Conservation (phyloP, 1,140 invertebrate species). For the Ceratina japonica region DNA sequence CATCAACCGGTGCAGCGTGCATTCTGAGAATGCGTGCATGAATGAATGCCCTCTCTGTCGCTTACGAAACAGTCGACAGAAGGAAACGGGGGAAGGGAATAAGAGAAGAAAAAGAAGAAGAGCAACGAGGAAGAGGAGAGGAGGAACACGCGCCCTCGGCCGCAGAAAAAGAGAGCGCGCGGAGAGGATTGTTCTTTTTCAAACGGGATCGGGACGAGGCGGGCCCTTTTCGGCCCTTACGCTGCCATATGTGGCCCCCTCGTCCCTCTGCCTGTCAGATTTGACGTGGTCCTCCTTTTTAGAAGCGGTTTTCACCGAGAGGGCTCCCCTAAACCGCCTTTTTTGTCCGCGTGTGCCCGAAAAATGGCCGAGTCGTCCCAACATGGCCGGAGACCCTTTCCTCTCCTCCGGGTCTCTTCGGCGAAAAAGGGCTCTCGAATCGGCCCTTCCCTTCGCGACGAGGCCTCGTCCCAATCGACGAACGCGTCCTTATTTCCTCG, state of each 20-base stretch:
- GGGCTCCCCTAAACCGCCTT: conserved; percentile 59
- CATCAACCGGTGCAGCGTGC: conserved; percentile 36
- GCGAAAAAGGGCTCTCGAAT: conserved; percentile 40
- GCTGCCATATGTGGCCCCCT: conserved; percentile 58
- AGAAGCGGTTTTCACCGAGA: conserved; percentile 65
- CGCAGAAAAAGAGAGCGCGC: conserved; percentile 9
- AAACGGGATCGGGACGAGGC: conserved; percentile 55
- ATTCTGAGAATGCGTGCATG: conserved; percentile 74
- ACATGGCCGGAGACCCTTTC: conserved; percentile 59
- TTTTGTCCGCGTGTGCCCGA: conserved; percentile 56
- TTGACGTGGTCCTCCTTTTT: conserved; percentile 64
- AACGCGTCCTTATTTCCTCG: conserved; percentile 36
- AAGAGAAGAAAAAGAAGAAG: conserved; percentile 6
- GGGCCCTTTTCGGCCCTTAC: conserved; percentile 57
- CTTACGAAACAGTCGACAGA: conserved; percentile 35
- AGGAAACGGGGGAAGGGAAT: conserved; percentile 20
- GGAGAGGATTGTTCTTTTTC: conserved; percentile 62
- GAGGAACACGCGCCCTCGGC: conserved; percentile 13
- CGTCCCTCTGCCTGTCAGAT: conserved; percentile 64
- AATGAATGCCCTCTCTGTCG: conserved; percentile 74
- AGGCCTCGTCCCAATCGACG: conserved; percentile 18
- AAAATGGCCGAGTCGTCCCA: conserved; percentile 70
- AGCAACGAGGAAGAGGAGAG: conserved; percentile 5
- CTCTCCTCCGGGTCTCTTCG: conserved; percentile 16
- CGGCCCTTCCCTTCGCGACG: conserved; percentile 25